Evolutionary conservation across 1,140 invertebrate species (phyloP).

Genomic region (Galleria mellonella): DNA sequence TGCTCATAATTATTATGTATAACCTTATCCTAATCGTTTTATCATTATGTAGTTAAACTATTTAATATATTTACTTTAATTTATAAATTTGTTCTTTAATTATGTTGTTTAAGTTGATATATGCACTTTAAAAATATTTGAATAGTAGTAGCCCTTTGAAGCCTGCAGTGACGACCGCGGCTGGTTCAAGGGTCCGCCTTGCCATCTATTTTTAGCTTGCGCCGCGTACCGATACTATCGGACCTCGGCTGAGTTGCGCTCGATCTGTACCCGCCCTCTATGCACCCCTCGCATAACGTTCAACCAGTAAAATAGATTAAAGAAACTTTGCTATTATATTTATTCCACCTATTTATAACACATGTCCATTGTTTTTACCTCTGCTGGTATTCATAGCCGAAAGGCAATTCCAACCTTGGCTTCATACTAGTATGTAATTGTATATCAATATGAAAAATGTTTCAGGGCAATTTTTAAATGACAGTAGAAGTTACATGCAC

Average conservation of each 20-base stretch:
- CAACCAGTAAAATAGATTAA: conserved; percentile 65
- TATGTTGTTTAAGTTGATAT: too few relatives aligned
- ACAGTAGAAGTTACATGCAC: conserved; percentile 30
- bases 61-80: too few relatives aligned
- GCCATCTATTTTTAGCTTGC: conserved; percentile 65
- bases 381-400: conserved; percentile 52
- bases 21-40: too few relatives aligned
- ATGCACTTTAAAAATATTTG: neutral
- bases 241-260: conserved; percentile 43
- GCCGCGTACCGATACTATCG: conserved; percentile 62
- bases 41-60: too few relatives aligned
- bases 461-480: too few relatives aligned
- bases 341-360: conserved; percentile 63
- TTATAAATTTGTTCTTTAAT: too few relatives aligned
- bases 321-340: conserved; percentile 58
- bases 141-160: conserved; percentile 43
- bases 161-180: conserved; percentile 47
- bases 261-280: conserved; percentile 56
- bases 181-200: conserved; percentile 62
- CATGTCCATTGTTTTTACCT: conserved; percentile 60
- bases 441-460: conserved; percentile 19
- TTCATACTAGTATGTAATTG: conserved; percentile 38
- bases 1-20: neutral
- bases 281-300: conserved; percentile 60
- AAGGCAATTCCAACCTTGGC: conserved; percentile 30